Evolutionary conservation across 1,140 invertebrate species (phyloP).

Genomic region (Marisa cornuarietis): DNA sequence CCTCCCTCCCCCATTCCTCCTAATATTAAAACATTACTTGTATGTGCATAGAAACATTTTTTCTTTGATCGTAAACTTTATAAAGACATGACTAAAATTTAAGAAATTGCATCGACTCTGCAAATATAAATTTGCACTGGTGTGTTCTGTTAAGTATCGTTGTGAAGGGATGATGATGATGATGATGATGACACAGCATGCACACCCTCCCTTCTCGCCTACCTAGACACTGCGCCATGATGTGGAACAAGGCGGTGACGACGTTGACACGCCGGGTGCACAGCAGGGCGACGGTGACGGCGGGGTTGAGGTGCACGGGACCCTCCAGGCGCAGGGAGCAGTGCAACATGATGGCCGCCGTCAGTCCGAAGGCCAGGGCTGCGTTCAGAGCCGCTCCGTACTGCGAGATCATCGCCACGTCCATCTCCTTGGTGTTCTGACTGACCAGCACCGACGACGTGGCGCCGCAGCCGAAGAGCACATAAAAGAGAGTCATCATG

Average conservation of each 20-base stretch:
- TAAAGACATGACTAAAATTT: too few relatives aligned
- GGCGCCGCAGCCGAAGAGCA: conserved; percentile 49
- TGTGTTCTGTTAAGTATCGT: too few relatives aligned
- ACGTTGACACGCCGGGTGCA: conserved; percentile 80
- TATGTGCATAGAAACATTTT: too few relatives aligned
- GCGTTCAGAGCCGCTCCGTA: conserved; percentile 24
- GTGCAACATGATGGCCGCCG: conserved; percentile 74
- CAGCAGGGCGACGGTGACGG: conserved; percentile 53
- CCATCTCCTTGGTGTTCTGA: conserved; percentile 7
- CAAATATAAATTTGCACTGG: too few relatives aligned
- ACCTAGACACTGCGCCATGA: conserved; percentile 51
- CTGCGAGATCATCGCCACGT: conserved; percentile 5
- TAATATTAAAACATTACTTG: not conserved
- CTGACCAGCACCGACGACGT: conserved; percentile 17
- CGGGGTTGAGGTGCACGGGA: conserved; percentile 58
- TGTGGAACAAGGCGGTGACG: conserved; percentile 73
- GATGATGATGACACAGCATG: too few relatives aligned
- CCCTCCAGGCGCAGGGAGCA: conserved; percentile 45
- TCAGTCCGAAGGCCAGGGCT: conserved; percentile 76
- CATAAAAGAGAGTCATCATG: conserved; percentile 45
- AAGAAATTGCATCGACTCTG: too few relatives aligned
- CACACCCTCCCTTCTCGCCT: not conserved
- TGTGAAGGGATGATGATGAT: too few relatives aligned
- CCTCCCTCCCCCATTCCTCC: not conserved
- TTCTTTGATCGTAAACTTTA: too few relatives aligned